Base-by-base conservation (phyloP, 1,140 invertebrate species). In the Melitaea cinxia region DNA sequence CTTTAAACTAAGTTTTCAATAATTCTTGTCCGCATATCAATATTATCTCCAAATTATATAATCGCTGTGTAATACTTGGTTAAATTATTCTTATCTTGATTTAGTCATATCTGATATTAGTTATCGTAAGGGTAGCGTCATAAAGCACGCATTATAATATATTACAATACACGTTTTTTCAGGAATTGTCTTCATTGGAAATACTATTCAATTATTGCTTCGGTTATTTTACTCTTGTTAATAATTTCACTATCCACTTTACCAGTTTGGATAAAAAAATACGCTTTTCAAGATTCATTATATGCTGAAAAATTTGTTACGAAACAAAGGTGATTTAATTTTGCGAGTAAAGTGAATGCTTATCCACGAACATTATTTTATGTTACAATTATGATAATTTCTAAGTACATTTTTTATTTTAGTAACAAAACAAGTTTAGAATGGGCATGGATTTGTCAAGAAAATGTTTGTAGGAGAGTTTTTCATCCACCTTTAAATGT, bases 381-480 rank as follows among this genome's bases (percentile, higher is more conserved):
- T n/a, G n/a, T n/a, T n/a, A n/a, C n/a, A n/a, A n/a, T n/a, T n/a
- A n/a, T n/a, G n/a, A n/a, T n/a, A n/a, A n/a, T n/a, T n/a, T n/a
- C n/a, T n/a, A n/a, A n/a, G 12, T 35, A n/a, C n/a, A 19, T 45
- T 45, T 17, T 14, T 39, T 10, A 10, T 10, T 21, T 42, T 42
- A 58, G 14, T 35, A 58, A 47, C 5, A 45, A 39, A 19, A 26
- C 39, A 12, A 21, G 52, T n/a, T 50, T 65, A 15, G 74, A 73
- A 7, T 63, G 68, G 69, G 54, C 65, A 5, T 85, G 78, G 76
- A 49, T 74, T 17, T 86, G 83, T 59, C 70, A 65, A 10, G 56
- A 83, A 1, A 61, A 65, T 15, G 54, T 81, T n/a, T 86, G 83
- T 23, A 57, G 80, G 30, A 85, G 81, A 73, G 65, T 70, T 62